phyloP scores from a whole-genome alignment of 2,113 vertebrate genomes.

The Pelusios castaneus region DNA sequence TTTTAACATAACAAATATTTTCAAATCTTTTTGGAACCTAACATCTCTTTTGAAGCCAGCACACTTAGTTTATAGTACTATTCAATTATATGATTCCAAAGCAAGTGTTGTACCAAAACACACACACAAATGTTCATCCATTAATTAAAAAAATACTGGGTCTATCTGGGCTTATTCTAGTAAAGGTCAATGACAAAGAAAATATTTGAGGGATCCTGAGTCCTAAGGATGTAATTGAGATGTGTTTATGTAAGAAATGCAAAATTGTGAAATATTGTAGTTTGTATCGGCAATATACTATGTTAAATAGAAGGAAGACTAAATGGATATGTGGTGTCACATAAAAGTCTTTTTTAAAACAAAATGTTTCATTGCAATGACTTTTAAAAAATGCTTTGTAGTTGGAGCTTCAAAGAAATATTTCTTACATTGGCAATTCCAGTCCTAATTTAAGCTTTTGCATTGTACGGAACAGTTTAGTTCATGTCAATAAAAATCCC shows the following conservation, averaged over 20 bases:
- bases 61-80: background rate
- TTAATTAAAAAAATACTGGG: background rate
- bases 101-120: background rate
- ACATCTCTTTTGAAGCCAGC: background rate
- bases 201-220: background rate
- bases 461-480: conserved; percentile 1
- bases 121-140: background rate
- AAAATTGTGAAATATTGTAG: background rate
- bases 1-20: background rate
- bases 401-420: background rate
- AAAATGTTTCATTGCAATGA: background rate
- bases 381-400: background rate
- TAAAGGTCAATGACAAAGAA: background rate
- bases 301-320: background rate
- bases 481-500: conserved; percentile 38
- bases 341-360: background rate
- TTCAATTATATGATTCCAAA: background rate
- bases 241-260: background rate
- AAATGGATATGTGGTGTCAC: background rate
- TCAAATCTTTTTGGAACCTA: background rate
- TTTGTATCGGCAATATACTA: background rate
- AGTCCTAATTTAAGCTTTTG: conserved; percentile 9
- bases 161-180: background rate
- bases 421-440: background rate
- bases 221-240: background rate